Base-by-base conservation (phyloP, 2,797 vertebrate genomes). In the Mormyrus proboscirostris region DNA sequence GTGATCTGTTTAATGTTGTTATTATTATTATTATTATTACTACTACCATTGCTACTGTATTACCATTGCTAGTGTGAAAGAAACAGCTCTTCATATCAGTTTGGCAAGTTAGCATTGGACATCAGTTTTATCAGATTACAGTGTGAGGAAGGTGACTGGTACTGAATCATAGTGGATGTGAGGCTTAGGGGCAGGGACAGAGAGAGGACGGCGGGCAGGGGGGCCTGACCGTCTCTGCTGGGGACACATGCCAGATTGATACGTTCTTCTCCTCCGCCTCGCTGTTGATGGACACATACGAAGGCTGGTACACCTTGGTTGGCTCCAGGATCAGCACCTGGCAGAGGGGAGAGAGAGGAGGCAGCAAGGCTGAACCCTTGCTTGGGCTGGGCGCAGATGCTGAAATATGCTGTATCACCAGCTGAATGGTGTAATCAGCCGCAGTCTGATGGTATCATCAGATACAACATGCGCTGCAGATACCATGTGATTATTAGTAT, bases 291-390 rank as follows among this genome's bases (percentile, higher is more conserved):
- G 97, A 99, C 90, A 99, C 96, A 7, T 99, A 99, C 0, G 98
- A 97, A 10, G 98, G 98, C 92, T 98, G 98, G 92, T 99, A 99
- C 83, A 98, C 90, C 93, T 97, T 98, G 55, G 97, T 98, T 0
- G 97, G 97, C 89, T 99, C 98, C 92, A 99, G 96, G 91, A 99
- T 97, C 93, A 99, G 93, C 91, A 99, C 98, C 98, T 99, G 92
- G 7, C 14, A 14, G 41, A 62, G 0, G 41, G 1, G 90, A 49
- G 41, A 86, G 57, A 55, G 69, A 89, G 6, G 25, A 49, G 12
- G 69, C 14, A 4, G 69, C 0, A 16, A 57, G 69, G 69, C 33
- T 38, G 69, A 73, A 38, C 2, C 12, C 69, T 6, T 14, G 33
- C 33, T 38, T 16, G 69, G 33, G 69, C 69, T 73, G 12, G 69